Conservation (phyloP, 1,140 invertebrate species). For the Drosophila ironensis region DNA sequence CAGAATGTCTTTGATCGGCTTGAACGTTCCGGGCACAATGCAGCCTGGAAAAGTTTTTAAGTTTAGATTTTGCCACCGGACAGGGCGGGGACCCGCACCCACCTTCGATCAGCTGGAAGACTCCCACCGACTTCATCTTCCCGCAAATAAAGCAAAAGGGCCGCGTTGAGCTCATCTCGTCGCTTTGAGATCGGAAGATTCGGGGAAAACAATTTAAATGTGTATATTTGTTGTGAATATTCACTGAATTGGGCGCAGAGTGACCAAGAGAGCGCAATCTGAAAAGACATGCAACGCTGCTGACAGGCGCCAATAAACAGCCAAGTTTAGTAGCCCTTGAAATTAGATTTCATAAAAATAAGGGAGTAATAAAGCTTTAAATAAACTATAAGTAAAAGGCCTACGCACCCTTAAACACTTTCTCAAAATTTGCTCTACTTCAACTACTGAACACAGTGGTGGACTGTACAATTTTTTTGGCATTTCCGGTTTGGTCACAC, state of each 20-base stretch:
- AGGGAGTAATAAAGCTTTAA: no score
- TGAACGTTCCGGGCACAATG: slow-evolving; percentile 66
- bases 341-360: no score
- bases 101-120: slow-evolving; percentile 65
- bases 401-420: no score
- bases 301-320: background rate
- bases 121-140: slow-evolving; percentile 57
- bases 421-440: no score
- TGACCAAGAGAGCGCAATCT: background rate
- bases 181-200: background rate
- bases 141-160: slow-evolving; percentile 66
- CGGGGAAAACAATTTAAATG: slow-evolving; percentile 16
- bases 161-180: slow-evolving; percentile 48
- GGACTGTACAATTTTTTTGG: background rate
- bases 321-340: background rate
- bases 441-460: no score
- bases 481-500: background rate
- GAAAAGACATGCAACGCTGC: background rate
- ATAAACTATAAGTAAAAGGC: no score
- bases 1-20: slow-evolving; percentile 62
- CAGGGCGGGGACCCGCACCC: background rate
- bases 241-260: background rate
- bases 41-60: slow-evolving; percentile 38
- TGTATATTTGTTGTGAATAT: slow-evolving; percentile 33
- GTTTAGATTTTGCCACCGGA: background rate